Evolutionary conservation across 92 coral and sea anemone genomes (phyloP).

Genomic region (Bergia puertoricense): DNA sequence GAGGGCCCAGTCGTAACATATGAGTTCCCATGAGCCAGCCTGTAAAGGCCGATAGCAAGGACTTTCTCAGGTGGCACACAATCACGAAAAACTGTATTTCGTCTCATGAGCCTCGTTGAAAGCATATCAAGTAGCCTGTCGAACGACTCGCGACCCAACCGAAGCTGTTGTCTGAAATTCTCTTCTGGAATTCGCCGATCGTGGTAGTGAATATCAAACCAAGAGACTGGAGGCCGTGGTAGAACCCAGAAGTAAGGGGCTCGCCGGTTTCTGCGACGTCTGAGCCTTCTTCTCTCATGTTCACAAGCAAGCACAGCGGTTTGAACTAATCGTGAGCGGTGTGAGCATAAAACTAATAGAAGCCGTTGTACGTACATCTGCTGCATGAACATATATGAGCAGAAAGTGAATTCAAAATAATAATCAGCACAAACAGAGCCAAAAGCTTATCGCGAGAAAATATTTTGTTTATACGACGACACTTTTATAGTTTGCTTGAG

Average conservation of each 20-base stretch:
- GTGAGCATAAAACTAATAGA: slow-evolving; percentile 27
- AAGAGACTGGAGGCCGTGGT: slow-evolving; percentile 39
- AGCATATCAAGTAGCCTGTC: slow-evolving; percentile 26
- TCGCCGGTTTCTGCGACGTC: slow-evolving; percentile 7
- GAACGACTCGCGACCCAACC: slow-evolving; percentile 40
- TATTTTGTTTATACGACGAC: slow-evolving; percentile 16
- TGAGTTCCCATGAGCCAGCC: slow-evolving; percentile 36
- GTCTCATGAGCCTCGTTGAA: slow-evolving; percentile 20
- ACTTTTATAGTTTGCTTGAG: slow-evolving; percentile 31
- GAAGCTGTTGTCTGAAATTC: slow-evolving; percentile 42
- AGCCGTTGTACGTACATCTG: slow-evolving; percentile 23
- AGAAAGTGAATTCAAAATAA: slow-evolving; percentile 11
- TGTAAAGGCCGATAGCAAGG: slow-evolving; percentile 30
- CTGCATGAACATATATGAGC: slow-evolving; percentile 15
- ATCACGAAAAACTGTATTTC: slow-evolving; percentile 32
- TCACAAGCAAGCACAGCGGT: slow-evolving; percentile 29
- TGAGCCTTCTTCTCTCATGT: slow-evolving; percentile 14
- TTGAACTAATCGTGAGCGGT: slow-evolving; percentile 24
- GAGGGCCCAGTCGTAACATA: slow-evolving; percentile 30
- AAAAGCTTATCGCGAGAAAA: slow-evolving; percentile 27
- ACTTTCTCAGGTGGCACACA: slow-evolving; percentile 36
- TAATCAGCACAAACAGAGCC: slow-evolving; percentile 25
- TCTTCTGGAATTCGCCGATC: slow-evolving; percentile 42
- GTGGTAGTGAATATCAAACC: slow-evolving; percentile 34
- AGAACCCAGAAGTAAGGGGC: slow-evolving; percentile 21